These are phyloP conservation scores for Trichopoda pennipes DNA, from an alignment of 2,888 invertebrate species.

Conservation along the genomic window DNA sequence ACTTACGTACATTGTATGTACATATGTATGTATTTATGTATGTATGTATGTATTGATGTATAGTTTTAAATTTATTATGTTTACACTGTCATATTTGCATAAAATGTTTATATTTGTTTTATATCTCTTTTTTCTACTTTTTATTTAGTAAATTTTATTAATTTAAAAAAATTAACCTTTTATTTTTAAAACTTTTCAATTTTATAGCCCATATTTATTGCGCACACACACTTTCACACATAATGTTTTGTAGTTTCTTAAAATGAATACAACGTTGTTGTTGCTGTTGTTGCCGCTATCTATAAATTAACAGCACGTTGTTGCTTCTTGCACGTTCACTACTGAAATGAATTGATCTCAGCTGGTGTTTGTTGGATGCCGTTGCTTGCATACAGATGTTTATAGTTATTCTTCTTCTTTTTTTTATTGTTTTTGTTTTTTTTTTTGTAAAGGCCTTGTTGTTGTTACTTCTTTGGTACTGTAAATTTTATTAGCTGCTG, in stretches of 20 bases:
- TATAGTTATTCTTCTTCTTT: background rate
- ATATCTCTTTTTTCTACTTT: no score
- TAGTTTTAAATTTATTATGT: no score
- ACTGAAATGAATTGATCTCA: slow-evolving; percentile 47
- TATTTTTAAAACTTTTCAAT: no score
- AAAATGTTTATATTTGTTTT: no score
- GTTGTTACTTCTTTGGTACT: background rate
- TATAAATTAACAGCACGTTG: slow-evolving; percentile 23
- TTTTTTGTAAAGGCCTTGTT: background rate
- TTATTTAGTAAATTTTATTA: no score
- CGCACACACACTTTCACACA: background rate
- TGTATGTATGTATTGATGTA: no score
- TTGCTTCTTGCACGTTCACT: slow-evolving; percentile 51
- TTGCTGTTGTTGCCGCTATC: background rate
- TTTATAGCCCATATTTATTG: no score
- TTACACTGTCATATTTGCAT: no score
- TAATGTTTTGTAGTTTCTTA: background rate
- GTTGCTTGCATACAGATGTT: slow-evolving; percentile 26
- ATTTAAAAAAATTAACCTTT: no score
- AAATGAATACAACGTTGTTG: background rate
- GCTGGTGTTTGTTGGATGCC: slow-evolving; percentile 45
- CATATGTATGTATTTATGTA: no score
- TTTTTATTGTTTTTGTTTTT: slow-evolving; percentile 18
- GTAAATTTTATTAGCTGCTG: no score
- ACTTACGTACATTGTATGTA: no score